Evolutionary conservation across 2,797 vertebrate genomes (phyloP).

Genomic region (Cheirogaleus major): DNA sequence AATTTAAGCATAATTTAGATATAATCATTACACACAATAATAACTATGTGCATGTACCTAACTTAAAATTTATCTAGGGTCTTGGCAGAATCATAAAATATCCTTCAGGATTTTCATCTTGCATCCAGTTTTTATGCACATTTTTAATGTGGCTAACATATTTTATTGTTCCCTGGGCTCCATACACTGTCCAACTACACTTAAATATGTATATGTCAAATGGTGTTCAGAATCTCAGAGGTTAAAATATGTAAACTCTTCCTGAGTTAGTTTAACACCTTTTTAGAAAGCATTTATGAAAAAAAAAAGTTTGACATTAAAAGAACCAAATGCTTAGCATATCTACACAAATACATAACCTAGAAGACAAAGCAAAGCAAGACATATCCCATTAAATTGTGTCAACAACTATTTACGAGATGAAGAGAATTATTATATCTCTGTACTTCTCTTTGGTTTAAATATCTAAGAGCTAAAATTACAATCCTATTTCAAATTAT

Average conservation of each 20-base stretch:
- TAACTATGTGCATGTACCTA: not conserved
- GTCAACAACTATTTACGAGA: not conserved
- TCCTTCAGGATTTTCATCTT: not conserved
- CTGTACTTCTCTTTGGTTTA: not conserved
- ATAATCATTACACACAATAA: not conserved
- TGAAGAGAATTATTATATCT: not conserved
- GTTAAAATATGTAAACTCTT: not conserved
- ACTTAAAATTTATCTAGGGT: not conserved
- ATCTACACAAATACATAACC: not conserved
- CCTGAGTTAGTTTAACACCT: not conserved
- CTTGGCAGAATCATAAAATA: not conserved
- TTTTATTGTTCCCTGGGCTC: not conserved
- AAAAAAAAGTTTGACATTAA: not conserved
- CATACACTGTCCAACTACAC: not conserved
- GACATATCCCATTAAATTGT: not conserved
- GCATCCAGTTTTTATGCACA: not conserved
- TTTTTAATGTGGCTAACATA: not conserved
- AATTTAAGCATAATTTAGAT: not conserved
- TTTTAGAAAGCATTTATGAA: not conserved
- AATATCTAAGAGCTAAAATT: not conserved
- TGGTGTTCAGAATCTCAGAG: not conserved
- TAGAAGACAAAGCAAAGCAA: not conserved
- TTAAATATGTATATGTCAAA: not conserved
- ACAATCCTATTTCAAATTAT: not conserved
- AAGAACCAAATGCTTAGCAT: not conserved